These are phyloP conservation scores for Hypotaenidia okinawae DNA, from an alignment of 2,797 vertebrate species.

Conservation along the genomic window DNA sequence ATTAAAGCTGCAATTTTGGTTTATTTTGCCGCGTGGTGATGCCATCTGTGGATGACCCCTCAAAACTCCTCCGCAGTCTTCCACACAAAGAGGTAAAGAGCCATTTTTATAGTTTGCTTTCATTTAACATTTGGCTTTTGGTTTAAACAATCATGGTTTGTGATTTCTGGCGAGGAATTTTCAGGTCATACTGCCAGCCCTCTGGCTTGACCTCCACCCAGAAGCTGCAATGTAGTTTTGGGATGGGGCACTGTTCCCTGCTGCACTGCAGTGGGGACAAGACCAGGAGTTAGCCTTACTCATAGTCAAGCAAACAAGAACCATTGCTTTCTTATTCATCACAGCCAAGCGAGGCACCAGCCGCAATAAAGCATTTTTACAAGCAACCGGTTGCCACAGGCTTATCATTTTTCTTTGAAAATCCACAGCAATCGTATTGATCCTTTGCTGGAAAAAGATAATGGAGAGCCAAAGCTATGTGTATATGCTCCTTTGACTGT, in stretches of 20 bases:
- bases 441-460: background rate
- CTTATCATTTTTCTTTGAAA: background rate
- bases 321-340: background rate
- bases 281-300: background rate
- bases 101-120: background rate
- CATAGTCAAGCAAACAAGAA: background rate
- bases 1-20: background rate
- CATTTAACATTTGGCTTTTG: background rate
- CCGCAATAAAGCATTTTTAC: background rate
- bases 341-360: background rate
- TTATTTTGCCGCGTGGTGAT: background rate
- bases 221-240: background rate
- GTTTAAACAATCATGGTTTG: background rate
- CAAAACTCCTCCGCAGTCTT: background rate
- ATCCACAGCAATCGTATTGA: background rate
- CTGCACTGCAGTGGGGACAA: fast-evolving
- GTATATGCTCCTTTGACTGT: background rate
- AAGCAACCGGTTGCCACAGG: background rate
- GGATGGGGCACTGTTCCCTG: background rate
- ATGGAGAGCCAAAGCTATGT: background rate
- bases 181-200: background rate
- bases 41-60: slow-evolving; percentile 9
- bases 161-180: background rate
- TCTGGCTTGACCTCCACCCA: background rate
- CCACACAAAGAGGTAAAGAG: background rate